These are phyloP conservation scores for Periophthalmodon schlosseri DNA, from an alignment of 2,113 vertebrate genomes.

Conservation along the genomic window DNA sequence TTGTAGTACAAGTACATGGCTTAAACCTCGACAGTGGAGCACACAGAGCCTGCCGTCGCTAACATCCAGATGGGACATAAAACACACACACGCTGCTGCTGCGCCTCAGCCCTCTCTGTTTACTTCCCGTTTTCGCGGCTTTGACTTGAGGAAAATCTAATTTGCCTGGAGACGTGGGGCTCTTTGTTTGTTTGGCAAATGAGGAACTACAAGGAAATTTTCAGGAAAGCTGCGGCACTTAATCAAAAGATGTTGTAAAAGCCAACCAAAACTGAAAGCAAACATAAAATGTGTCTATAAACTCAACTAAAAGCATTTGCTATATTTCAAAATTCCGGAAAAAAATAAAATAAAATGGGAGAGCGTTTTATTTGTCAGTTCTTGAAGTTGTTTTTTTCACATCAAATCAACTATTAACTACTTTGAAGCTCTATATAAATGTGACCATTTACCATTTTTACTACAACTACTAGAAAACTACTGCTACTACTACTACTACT, in stretches of 20 bases:
- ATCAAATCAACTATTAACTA: no score
- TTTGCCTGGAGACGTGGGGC: slow-evolving; percentile 22
- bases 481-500: no score
- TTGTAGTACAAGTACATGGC: not conserved
- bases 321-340: not conserved
- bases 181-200: not conserved
- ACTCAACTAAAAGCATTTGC: not conserved
- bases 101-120: slow-evolving; percentile 5
- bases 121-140: slow-evolving; percentile 4
- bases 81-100: slow-evolving; percentile 9
- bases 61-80: slow-evolving; percentile 22
- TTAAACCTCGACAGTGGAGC: not conserved
- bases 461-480: no score
- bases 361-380: no score
- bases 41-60: not conserved
- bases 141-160: slow-evolving; percentile 38
- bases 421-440: no score
- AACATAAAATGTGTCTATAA: not conserved
- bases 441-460: no score
- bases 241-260: slow-evolving; percentile 17
- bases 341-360: not conserved
- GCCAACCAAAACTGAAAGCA: not conserved
- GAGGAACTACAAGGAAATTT: slow-evolving; percentile 19
- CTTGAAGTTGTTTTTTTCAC: no score
- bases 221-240: not conserved